Percentiles rank a stretch among this genome's conserved stretches.
phyloP scores from a whole-genome alignment of 2,888 invertebrate genomes.

The Harpalus rubripes region DNA sequence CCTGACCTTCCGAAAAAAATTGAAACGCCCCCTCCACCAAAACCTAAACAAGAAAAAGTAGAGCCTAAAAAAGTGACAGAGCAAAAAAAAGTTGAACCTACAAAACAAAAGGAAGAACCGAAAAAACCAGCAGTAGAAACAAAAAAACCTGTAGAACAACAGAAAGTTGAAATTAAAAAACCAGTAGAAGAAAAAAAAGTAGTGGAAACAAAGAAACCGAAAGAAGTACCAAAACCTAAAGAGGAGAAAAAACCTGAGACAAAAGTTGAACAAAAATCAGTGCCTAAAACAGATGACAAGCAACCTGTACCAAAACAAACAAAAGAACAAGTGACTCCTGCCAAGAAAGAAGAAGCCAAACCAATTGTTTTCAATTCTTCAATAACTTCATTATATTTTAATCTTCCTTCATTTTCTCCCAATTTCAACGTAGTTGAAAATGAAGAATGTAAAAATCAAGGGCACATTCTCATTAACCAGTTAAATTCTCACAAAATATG shows the following conservation, averaged over 20 bases:
- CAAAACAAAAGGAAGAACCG: conserved; percentile 63
- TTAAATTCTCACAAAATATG: conserved; percentile 84
- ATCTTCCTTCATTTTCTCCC: conserved; percentile 83
- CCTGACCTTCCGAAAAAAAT: conserved; percentile 64
- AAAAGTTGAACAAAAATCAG: conserved; percentile 47
- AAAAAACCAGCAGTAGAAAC: conserved; percentile 46
- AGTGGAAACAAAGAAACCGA: conserved; percentile 68
- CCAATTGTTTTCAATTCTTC: conserved; percentile 73
- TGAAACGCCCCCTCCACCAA: conserved; percentile 12
- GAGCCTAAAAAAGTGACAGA: conserved; percentile 69
- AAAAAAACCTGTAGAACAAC: conserved; percentile 26
- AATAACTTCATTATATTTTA: conserved; percentile 76
- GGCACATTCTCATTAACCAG: conserved; percentile 84
- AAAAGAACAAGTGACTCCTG: conserved; percentile 68
- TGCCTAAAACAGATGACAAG: conserved; percentile 67
- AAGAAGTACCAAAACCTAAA: conserved; percentile 71
- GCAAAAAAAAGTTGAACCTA: conserved; percentile 72
- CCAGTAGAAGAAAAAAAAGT: conserved; percentile 61
- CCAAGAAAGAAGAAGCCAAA: conserved; percentile 69
- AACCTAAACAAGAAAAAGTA: conserved; percentile 52
- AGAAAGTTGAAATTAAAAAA: conserved; percentile 18
- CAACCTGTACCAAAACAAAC: conserved; percentile 72
- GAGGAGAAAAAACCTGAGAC: conserved; percentile 55
- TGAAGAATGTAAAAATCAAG: conserved; percentile 84
- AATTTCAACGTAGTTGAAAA: conserved; percentile 83